These are phyloP conservation scores for Pocillopora verrucosa DNA, from an alignment of 64 coral and sea anemone species.

Conservation along the genomic window DNA sequence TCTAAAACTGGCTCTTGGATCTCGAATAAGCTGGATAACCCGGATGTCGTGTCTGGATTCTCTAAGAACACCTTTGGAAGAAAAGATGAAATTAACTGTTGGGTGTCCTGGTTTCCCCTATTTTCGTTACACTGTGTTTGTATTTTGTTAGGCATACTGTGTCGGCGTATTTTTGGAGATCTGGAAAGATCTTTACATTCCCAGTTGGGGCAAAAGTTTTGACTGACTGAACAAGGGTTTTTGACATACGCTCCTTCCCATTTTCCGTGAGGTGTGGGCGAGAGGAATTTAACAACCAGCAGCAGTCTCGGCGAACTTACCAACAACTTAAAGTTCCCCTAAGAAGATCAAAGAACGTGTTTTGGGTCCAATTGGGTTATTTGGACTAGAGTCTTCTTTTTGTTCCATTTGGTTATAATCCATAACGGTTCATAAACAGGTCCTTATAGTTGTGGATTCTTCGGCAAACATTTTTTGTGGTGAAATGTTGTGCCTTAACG, in stretches of 20 bases:
- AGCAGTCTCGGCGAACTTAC: not conserved
- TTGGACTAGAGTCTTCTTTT: not conserved
- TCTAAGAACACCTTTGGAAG: not conserved
- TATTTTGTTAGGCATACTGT: constrained; percentile 2
- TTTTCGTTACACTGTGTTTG: constrained; percentile 26
- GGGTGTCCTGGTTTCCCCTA: not conserved
- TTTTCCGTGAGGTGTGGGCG: not conserved
- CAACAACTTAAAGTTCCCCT: constrained; percentile 5
- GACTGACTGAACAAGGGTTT: not conserved
- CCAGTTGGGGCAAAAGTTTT: not conserved
- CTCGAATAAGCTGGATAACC: constrained; percentile 6
- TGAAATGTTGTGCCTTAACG: constrained; percentile 21
- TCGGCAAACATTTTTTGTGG: constrained; percentile 16
- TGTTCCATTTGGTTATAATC: not conserved
- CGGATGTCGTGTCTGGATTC: not conserved
- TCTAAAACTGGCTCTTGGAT: not conserved
- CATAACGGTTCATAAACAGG: constrained; percentile 16
- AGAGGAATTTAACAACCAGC: constrained; percentile 14
- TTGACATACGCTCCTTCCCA: constrained; percentile 8
- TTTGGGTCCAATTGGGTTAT: not conserved
- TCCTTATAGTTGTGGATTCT: constrained; percentile 28
- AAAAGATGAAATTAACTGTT: not conserved
- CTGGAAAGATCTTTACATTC: not conserved
- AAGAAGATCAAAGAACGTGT: not conserved
- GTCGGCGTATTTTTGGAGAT: not conserved